Evolutionary conservation across 2,797 vertebrate species (phyloP).

Genomic region (Arrhamphus sclerolepis): DNA sequence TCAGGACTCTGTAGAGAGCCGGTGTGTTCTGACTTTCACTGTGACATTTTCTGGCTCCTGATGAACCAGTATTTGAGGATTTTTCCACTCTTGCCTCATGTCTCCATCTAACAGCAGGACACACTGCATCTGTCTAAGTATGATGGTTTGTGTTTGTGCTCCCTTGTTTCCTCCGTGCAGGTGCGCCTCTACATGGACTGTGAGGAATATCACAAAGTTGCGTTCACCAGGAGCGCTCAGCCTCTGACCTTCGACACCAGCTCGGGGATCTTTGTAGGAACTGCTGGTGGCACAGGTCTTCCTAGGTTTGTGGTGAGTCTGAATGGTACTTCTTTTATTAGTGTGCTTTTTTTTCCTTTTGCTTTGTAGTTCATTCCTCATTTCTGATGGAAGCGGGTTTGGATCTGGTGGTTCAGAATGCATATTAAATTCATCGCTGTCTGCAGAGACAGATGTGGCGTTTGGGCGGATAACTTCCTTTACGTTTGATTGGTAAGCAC

Average conservation of each 20-base stretch:
- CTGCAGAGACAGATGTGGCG: constrained; percentile 31
- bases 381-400: neutral
- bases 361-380: neutral
- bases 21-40: too few species aligned
- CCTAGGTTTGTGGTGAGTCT: constrained; percentile 90
- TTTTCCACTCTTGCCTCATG: too few species aligned
- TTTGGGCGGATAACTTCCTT: constrained; percentile 33
- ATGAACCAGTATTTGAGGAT: too few species aligned
- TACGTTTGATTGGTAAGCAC: constrained; percentile 44
- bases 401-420: constrained; percentile 6
- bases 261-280: constrained; percentile 94
- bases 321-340: neutral
- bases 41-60: too few species aligned
- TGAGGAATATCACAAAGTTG: constrained; percentile 87
- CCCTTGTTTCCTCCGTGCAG: constrained; percentile 26
- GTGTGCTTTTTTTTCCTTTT: neutral
- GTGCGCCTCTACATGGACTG: constrained; percentile 91
- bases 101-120: too few species aligned
- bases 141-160: too few species aligned
- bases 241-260: constrained; percentile 87
- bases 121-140: too few species aligned
- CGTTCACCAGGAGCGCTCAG: constrained; percentile 80
- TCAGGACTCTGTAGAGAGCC: too few species aligned
- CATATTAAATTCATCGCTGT: neutral
- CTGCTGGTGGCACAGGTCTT: constrained; percentile 89